A percentile compares a stretch with the other conserved stretches of the same genome.
phyloP scores from a whole-genome alignment of 1,140 invertebrate species.

The Colletes latitarsis region DNA sequence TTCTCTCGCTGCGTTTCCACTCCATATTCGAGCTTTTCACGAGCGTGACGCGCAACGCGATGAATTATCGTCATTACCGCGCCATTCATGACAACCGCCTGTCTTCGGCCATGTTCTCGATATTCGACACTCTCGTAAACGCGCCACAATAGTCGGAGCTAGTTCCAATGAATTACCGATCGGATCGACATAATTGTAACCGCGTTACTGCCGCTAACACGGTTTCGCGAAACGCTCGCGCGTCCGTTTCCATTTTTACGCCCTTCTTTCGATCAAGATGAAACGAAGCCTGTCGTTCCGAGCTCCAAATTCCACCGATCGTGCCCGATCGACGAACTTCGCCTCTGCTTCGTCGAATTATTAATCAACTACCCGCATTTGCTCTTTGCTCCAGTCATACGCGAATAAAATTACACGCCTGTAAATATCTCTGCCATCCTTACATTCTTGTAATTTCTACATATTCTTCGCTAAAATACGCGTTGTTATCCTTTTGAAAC shows the following conservation, averaged over 20 bases:
- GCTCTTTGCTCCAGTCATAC: too few relatives aligned
- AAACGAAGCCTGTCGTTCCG: too few relatives aligned
- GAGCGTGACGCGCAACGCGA: constrained; percentile 30
- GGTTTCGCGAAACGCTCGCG: background rate
- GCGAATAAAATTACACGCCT: too few relatives aligned
- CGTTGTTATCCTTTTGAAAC: too few relatives aligned
- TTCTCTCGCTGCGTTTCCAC: background rate
- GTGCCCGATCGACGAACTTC: too few relatives aligned
- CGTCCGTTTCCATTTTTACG: background rate
- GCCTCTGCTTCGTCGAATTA: too few relatives aligned
- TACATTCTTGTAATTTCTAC: too few relatives aligned
- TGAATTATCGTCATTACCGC: constrained; percentile 51
- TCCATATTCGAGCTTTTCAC: constrained; percentile 36
- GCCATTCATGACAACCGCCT: constrained; percentile 42
- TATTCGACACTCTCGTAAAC: constrained; percentile 41
- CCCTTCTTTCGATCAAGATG: background rate
- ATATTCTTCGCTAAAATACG: too few relatives aligned
- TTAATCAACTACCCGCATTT: too few relatives aligned
- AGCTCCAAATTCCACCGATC: too few relatives aligned
- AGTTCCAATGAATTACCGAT: constrained; percentile 34
- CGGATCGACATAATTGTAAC: constrained; percentile 50
- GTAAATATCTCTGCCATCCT: too few relatives aligned
- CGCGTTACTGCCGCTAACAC: constrained; percentile 23
- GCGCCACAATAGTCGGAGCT: background rate
- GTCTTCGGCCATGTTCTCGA: constrained; percentile 38